These are phyloP conservation scores for Entosphenus tridentatus DNA, from an alignment of 2,113 vertebrate species.

Conservation along the genomic window DNA sequence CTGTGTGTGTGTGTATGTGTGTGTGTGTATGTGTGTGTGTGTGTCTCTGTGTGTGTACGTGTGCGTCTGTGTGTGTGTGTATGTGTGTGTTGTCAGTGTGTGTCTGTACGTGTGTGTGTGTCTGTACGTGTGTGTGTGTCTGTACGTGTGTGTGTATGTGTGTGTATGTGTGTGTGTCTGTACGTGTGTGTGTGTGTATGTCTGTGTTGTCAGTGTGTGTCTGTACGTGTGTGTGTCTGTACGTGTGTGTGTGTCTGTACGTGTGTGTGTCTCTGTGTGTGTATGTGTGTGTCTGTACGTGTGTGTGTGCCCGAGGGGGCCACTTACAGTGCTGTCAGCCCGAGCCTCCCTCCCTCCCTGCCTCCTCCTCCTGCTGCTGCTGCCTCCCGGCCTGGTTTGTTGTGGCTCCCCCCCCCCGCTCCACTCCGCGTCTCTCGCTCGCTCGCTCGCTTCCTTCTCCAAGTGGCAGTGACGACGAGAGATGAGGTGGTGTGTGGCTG, in stretches of 20 bases:
- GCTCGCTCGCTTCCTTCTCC: neutral
- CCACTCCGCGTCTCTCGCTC: neutral
- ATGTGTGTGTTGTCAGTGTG: neutral
- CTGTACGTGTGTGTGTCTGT: neutral
- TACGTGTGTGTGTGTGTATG: neutral
- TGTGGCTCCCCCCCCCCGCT: too few relatives aligned
- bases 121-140: neutral
- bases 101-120: neutral
- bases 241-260: neutral
- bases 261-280: neutral
- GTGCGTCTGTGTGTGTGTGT: neutral
- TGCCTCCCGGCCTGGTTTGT: too few relatives aligned
- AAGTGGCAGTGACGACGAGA: neutral
- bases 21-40: neutral
- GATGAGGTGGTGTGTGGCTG: neutral
- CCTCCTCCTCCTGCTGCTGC: neutral
- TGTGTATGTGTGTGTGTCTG: neutral
- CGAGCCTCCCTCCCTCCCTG: neutral
- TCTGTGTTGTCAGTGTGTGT: neutral
- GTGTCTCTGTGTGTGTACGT: neutral
- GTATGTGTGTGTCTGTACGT: neutral
- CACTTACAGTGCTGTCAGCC: neutral
- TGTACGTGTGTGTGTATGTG: neutral
- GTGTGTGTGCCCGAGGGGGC: neutral
- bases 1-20: neutral